Base-by-base conservation (phyloP, 2,797 vertebrate species). In the Sternotherus odoratus region DNA sequence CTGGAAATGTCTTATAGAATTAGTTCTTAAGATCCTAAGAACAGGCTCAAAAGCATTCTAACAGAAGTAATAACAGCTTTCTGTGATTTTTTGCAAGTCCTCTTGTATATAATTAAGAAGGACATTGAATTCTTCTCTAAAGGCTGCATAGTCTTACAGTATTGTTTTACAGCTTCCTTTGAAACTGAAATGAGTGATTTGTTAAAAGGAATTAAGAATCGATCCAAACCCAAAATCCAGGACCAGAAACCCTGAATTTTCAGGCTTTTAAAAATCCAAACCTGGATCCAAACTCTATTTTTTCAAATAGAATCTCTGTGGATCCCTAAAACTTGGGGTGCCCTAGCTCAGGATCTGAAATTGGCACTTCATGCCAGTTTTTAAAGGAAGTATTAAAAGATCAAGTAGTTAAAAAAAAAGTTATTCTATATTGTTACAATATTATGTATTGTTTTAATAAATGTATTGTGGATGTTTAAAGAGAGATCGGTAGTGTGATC, bases 131-230 rank as follows among this genome's bases (percentile, higher is more conserved):
- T 19, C 86, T 89, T 90, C 46, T 30, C 75, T 60, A 86, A 77
- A 96, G 92, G 85, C 79, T 7, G 0, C 50, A 60, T 66, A 36
- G 23, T 1, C 26, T 8, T 83, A 15, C 48, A 87, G 51, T 74
- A 91, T 69, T 83, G 89, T 88, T 87, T 85, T 94, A 74, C 6
- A 82, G 7, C 17, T 93, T 88, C 3, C 79, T 94, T 95, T 93
- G 87, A 94, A 90, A 49, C 2, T 88, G 84, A 74, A 93, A 88
- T 50, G 83, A 66, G 15, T 82, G 77, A 66, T 86, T 94, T 83
- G 60, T 88, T 88, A 33, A 83, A 93, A 46, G 43, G 54, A 90
- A 50, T 88, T 92, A 15, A 3, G 8, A 1, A 80, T 82, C 9
- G 6, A 51, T 88, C 36, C 4, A 77, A 92, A 53, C 26, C 8